Evolutionary conservation across 2,113 vertebrate genomes (phyloP).

Genomic region (Strigops habroptila): DNA sequence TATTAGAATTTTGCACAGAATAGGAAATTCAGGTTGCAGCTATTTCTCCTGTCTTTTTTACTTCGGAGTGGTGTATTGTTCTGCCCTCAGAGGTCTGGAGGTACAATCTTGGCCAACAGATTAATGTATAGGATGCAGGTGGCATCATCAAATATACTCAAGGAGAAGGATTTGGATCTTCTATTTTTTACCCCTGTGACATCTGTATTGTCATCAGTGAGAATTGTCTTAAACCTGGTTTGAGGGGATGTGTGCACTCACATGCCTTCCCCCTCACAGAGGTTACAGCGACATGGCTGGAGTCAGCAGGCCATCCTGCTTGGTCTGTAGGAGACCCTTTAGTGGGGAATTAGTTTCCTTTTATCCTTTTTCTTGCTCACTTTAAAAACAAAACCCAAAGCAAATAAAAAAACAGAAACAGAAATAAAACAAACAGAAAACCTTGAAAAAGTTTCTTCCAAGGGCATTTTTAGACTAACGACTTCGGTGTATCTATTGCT

Average conservation of each 20-base stretch:
- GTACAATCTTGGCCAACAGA: rapidly evolving
- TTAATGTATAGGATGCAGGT: rapidly evolving
- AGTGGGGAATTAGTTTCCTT: slow-evolving; percentile 1
- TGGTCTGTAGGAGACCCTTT: not conserved
- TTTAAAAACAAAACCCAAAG: slow-evolving; percentile 8
- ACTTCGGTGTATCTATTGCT: not conserved
- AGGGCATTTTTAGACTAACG: not conserved
- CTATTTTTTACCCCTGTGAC: not conserved
- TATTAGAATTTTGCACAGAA: not conserved
- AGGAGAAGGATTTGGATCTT: not conserved
- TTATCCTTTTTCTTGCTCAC: not conserved
- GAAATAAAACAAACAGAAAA: slow-evolving; percentile 31
- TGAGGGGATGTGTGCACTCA: not conserved
- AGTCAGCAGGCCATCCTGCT: not conserved
- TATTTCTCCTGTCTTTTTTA: not conserved
- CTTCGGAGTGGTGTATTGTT: not conserved
- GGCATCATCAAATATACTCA: rapidly evolving
- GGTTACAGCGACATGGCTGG: not conserved
- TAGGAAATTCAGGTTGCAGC: not conserved
- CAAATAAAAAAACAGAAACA: not conserved
- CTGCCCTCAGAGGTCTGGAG: not conserved
- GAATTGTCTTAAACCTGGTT: not conserved
- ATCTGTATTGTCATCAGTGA: not conserved
- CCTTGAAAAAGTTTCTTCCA: not conserved
- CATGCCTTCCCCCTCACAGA: not conserved